Base-by-base conservation (phyloP, 2,113 vertebrate genomes). In the Pteropus alecto region DNA sequence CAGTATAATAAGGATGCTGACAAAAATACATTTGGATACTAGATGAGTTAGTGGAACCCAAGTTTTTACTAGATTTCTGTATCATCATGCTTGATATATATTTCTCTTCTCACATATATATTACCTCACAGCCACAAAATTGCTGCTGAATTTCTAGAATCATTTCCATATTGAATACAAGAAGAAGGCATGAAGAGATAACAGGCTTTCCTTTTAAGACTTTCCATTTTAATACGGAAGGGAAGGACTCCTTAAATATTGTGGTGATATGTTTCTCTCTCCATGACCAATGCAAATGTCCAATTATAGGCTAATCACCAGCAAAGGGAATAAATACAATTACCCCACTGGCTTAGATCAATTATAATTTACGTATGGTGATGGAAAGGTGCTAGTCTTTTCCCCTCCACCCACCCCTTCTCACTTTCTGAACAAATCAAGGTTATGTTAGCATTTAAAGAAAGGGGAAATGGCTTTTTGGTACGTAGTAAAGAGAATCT, bases 161-260 rank as follows among this genome's bases (percentile, higher is more conserved):
- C 43, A 86, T 93, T 81, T 68, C 33, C 19, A 56, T 10, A 61
- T 1, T 46, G 28, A 81, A 90, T 48, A 22, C 65, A 95, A n/a
- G 38, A 61, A 43, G 79, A 68, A 70, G 15, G 26, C 58, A 74
- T 65, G 21, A 74, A 73, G 35, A 78, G 18, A 22, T 21, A 88
- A 60, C 9, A 46, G 58, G 22, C 56, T 67, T 65, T 71, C 54
- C 48, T 93, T 30, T 26, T 73, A 24, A 86, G 65, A 86, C 0
- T 5, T 84, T 78, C 35, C 28, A 68, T 81, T 67, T 86, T 89
- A 86, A 90, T 67, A 14, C 68, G 28, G 35, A 68, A 73, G 33
- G 35, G 82, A 91, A 95, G 13, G 35, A 7, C 7, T 68, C 35
- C 30, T 67, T 87, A 73, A 79, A 93, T 79, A 58, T 68, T 58